Evolutionary conservation across 1,140 invertebrate genomes (phyloP).

Genomic region (Bombus vancouverensis): DNA sequence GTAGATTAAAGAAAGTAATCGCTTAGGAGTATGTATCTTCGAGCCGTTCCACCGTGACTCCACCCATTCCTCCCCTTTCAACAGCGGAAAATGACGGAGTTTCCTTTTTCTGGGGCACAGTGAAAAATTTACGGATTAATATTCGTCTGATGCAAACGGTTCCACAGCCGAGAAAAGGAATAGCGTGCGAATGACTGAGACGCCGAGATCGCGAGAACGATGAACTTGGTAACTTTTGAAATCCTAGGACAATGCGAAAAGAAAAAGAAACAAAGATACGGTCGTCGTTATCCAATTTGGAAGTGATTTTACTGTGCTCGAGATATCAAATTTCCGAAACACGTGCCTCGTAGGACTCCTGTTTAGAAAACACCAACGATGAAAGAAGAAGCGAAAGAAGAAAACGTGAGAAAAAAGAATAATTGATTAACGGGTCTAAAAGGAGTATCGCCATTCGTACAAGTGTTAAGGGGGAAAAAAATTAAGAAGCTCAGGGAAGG

Average conservation of each 20-base stretch:
- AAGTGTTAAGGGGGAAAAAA: background rate
- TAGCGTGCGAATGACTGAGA: background rate
- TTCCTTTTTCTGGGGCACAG: background rate
- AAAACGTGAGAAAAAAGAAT: too few species aligned
- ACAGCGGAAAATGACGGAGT: background rate
- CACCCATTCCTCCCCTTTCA: too few species aligned
- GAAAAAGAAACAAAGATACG: background rate
- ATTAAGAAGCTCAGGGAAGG: background rate
- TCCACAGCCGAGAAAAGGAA: background rate
- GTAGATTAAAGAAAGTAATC: conserved; percentile 53
- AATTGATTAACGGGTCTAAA: too few species aligned
- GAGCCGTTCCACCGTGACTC: background rate
- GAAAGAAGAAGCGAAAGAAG: background rate
- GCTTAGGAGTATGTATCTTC: conserved; percentile 13
- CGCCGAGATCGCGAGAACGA: background rate
- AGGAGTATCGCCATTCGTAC: background rate
- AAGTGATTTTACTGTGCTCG: background rate
- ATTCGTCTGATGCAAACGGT: conserved; percentile 12
- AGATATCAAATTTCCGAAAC: background rate
- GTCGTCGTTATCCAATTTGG: conserved; percentile 11
- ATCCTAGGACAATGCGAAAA: background rate
- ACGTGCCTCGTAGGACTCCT: background rate
- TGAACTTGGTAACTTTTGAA: conserved; percentile 1
- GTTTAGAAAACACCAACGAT: background rate
- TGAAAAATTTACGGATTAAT: conserved; percentile 44